A percentile compares a stretch with the other conserved stretches of the same genome.
Evolutionary conservation across 1,140 invertebrate species (phyloP).

Genomic region (Sminthurinus signatus): DNA sequence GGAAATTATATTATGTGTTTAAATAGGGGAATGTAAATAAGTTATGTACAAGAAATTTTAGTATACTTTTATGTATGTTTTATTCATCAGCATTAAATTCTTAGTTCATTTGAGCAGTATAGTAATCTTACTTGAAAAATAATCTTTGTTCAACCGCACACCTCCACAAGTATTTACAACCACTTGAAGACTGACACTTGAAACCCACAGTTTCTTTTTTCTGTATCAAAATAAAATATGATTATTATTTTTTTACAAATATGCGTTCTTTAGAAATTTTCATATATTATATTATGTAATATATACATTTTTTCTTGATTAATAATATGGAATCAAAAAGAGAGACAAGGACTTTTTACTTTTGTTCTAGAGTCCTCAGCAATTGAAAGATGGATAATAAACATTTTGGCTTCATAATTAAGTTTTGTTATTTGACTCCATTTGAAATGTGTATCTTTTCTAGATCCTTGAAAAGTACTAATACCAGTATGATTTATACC

Average conservation of each 20-base stretch:
- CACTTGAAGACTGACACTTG: constrained; percentile 81
- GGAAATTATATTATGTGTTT: too few relatives aligned
- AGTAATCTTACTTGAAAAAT: constrained; percentile 85
- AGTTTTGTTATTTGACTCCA: constrained; percentile 94
- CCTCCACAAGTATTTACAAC: constrained; percentile 90
- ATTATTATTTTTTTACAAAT: too few relatives aligned
- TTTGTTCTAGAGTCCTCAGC: constrained; percentile 56
- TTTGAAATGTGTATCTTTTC: constrained; percentile 87
- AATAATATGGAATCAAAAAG: too few relatives aligned
- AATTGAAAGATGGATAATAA: constrained; percentile 75
- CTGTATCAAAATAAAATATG: constrained; percentile 53
- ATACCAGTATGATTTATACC: constrained; percentile 93
- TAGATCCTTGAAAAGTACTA: constrained; percentile 85
- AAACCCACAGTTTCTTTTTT: constrained; percentile 95
- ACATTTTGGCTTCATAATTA: constrained; percentile 97
- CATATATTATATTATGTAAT: too few relatives aligned
- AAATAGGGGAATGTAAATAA: not conserved
- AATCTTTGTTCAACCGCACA: constrained; percentile 94
- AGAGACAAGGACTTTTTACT: too few relatives aligned
- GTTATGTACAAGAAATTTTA: not conserved
- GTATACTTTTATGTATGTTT: too few relatives aligned
- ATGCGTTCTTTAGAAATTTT: too few relatives aligned
- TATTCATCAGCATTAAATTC: too few relatives aligned
- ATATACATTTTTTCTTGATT: too few relatives aligned
- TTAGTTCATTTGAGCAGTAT: too few relatives aligned